Evolutionary conservation across 1,140 invertebrate genomes (phyloP).

Genomic region (Bombus difficillimus): DNA sequence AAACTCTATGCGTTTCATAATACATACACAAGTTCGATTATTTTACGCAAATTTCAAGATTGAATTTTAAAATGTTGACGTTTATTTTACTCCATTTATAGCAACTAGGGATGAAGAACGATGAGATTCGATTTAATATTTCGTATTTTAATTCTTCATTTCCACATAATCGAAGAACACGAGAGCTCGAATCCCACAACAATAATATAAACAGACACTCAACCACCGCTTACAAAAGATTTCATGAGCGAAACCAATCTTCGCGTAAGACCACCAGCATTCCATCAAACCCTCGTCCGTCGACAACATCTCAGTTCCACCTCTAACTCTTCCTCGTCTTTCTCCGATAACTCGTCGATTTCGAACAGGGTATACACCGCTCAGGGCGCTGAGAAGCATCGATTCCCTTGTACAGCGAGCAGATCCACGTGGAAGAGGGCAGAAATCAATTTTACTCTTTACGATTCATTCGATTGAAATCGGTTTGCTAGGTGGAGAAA

Average conservation of each 20-base stretch:
- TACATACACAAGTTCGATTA: too few species aligned
- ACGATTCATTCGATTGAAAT: not conserved
- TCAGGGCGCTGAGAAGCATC: not conserved
- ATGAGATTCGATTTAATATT: too few species aligned
- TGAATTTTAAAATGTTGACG: not conserved
- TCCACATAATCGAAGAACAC: not conserved
- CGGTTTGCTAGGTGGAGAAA: not conserved
- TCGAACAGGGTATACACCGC: too few species aligned
- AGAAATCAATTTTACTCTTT: constrained; percentile 24
- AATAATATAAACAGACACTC: not conserved
- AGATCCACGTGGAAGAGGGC: not conserved
- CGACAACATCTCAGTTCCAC: not conserved
- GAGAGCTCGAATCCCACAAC: not conserved
- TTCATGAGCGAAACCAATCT: not conserved
- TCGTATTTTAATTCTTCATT: not conserved
- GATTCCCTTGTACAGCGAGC: not conserved
- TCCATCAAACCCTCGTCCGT: not conserved
- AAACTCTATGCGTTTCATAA: too few species aligned
- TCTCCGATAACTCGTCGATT: not conserved
- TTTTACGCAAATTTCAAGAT: too few species aligned
- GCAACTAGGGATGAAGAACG: too few species aligned
- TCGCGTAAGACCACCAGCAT: not conserved
- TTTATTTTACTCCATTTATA: too few species aligned
- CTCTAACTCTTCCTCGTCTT: not conserved
- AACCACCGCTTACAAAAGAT: constrained; percentile 2